Evolutionary conservation across 2,113 vertebrate species (phyloP), one percentile per base, ranked within the genome.

Genomic region (Xyrauchen texanus): DNA sequence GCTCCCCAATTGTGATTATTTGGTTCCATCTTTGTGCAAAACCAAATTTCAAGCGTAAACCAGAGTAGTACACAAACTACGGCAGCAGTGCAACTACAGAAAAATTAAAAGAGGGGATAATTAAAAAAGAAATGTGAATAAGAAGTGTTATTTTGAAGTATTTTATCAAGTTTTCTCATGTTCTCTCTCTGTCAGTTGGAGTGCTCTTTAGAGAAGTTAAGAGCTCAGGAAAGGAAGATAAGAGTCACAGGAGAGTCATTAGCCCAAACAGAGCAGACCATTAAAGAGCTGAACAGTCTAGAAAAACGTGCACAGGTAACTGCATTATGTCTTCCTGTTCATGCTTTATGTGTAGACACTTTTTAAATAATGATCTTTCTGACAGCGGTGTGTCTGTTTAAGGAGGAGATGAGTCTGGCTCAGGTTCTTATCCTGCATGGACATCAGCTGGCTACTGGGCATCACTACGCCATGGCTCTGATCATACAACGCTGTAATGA

Each of bases 401-500:
- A 99, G 98, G 95, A 97, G 11, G 90, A 96, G 85, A 94, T 94
- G 62, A 88, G 91, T 15, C 95, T 93, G 67, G 92, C 94, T 6
- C 95, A 94, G 78, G 88, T 95, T 85, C 87, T 97, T 89, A 94
- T 97, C 63, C 91, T 98, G 10, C 96, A 97, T 0, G 97, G 97
- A n/a, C 96, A 99, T 90, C 95, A 94, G 90, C 93, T 99, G 0
- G 94, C 95, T 8, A 92, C 95, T 2, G 93, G 91, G 79, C 96
- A 98, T 81, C 97, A 98, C 88, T 99, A 98, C 0, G 98, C 97
- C 4, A 90, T 95, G 66, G 95, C 95, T 84, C 91, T 98, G 66
- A 98, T 99, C 78, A 94, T 96, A 88, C 96, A 98, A 91, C 95
- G 95, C 55, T 98, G 98, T 89, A 98, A 96, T 0, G 95, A 99